A percentile compares a stretch with the other conserved stretches of the same genome.
These are phyloP conservation scores for Hepsetus odoe DNA, from an alignment of 2,113 vertebrate species.

Conservation along the genomic window DNA sequence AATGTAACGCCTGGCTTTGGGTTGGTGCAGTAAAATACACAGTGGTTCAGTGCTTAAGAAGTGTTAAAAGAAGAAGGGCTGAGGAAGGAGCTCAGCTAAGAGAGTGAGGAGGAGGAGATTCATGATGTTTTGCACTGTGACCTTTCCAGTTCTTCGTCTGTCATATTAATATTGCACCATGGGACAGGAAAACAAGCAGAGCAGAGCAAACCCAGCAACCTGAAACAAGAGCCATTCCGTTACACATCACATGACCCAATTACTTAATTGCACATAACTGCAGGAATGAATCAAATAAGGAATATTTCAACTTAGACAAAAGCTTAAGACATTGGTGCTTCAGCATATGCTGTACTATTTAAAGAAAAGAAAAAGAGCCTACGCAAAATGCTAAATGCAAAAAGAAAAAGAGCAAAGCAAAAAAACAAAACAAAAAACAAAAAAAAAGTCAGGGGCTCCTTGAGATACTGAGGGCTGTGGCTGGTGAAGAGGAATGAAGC, in stretches of 20 bases:
- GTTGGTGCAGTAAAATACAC: constrained; percentile 45
- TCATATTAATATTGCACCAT: constrained; percentile 26
- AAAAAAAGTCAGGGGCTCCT: constrained; percentile 13
- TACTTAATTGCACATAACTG: constrained; percentile 30
- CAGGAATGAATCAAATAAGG: constrained; percentile 46
- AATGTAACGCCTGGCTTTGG: constrained; percentile 32
- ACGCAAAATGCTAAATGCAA: constrained; percentile 20
- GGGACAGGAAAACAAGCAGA: constrained; percentile 16
- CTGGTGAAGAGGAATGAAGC: constrained; percentile 24
- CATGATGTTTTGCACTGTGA: not conserved
- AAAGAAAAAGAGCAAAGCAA: not conserved
- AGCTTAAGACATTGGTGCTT: constrained; percentile 33
- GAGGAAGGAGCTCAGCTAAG: not conserved
- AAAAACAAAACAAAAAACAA: constrained; percentile 10
- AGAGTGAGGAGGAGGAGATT: not conserved
- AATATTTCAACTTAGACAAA: constrained; percentile 2
- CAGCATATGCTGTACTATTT: constrained; percentile 26
- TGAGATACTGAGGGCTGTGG: constrained; percentile 23
- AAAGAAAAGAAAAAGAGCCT: not conserved
- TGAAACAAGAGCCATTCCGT: constrained; percentile 5
- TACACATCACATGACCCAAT: not conserved
- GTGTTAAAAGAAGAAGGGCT: constrained; percentile 15
- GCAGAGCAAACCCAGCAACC: not conserved
- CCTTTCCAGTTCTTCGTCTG: constrained; percentile 19
- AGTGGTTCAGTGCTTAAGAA: constrained; percentile 25